Base-by-base conservation (phyloP, 2,888 invertebrate species). In the Cephus pygmeus region DNA sequence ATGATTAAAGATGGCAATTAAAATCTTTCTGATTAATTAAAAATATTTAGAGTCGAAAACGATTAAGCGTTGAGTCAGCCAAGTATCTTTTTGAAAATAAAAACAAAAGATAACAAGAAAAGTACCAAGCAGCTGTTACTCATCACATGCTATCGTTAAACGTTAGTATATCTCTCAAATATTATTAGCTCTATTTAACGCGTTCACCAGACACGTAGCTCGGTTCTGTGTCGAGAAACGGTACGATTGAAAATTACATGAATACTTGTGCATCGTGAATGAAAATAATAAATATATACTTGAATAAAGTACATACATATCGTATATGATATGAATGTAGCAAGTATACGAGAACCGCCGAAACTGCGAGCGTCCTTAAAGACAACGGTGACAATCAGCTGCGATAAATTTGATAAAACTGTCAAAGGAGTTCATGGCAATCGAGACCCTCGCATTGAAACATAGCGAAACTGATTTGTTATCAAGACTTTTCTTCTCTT, bases 311-410 rank as follows among this genome's bases (percentile, higher is more conserved):
- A 56, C 9, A 23, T 56, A 56, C 23, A 23, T 23, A 56, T 56
- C 56, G 56, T 23, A 56, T 56, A 6, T 40, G 15, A 40, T 15
- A 15, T 40, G 40, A 40, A 40, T 40, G 15, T 40, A 40, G 15
- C 40, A 15, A 56, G 56, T 56, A 56, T 56, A 56, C 56, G 56
- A 56, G 23, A 56, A 56, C 56, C 56, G 56, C 33, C 71, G 71
- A 71, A 71, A 71, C 71, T 71, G 71, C 71, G 71, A 71, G 71
- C 71, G 71, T 71, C 71, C 33, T 71, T 34, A 71, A 71, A 71
- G 71, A 71, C 33, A 33, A 71, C 71, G 71, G 15, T 71, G 33
- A 71, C 71, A 71, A 71, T 71, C 71, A 71, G 71, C 71, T 71
- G 71, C 71, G 56, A 56, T 56, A 23, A 56, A 56, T 56, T 56